phyloP scores from a whole-genome alignment of 2,888 invertebrate genomes.

The Acholoe squamosa region DNA sequence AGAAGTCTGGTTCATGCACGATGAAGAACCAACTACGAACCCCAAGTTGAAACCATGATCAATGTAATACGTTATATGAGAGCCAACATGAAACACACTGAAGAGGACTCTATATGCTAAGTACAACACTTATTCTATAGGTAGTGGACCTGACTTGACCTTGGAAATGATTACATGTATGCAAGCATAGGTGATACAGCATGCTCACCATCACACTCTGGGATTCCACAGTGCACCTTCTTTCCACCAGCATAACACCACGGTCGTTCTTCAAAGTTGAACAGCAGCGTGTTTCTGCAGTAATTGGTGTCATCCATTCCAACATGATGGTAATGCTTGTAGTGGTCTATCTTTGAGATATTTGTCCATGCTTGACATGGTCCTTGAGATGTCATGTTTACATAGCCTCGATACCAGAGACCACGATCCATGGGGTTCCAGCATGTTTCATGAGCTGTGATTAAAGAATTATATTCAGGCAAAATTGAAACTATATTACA shows the following conservation, averaged over 20 bases:
- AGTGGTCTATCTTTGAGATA: constrained; percentile 51
- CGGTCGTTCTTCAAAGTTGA: constrained; percentile 17
- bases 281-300: constrained; percentile 46
- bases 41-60: too few relatives aligned
- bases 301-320: constrained; percentile 43
- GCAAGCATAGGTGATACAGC: too few relatives aligned
- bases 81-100: too few relatives aligned
- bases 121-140: too few relatives aligned
- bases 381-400: constrained; percentile 42
- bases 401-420: constrained; percentile 10
- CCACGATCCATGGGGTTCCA: constrained; percentile 44
- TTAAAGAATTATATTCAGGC: background rate
- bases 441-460: background rate
- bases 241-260: constrained; percentile 53
- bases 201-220: constrained; percentile 40
- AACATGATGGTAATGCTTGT: constrained; percentile 49
- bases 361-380: background rate
- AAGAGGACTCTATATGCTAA: too few relatives aligned
- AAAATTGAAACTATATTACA: too few relatives aligned
- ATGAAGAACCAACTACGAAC: too few relatives aligned
- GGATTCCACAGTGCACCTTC: constrained; percentile 40
- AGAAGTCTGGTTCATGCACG: too few relatives aligned
- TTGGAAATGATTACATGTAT: too few relatives aligned
- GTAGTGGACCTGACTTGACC: too few relatives aligned
- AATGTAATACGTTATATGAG: too few relatives aligned